A percentile compares a stretch with the other conserved stretches of the same genome.
These are phyloP conservation scores for Bombus pascuorum DNA, from an alignment of 1,140 invertebrate species.

Conservation along the genomic window DNA sequence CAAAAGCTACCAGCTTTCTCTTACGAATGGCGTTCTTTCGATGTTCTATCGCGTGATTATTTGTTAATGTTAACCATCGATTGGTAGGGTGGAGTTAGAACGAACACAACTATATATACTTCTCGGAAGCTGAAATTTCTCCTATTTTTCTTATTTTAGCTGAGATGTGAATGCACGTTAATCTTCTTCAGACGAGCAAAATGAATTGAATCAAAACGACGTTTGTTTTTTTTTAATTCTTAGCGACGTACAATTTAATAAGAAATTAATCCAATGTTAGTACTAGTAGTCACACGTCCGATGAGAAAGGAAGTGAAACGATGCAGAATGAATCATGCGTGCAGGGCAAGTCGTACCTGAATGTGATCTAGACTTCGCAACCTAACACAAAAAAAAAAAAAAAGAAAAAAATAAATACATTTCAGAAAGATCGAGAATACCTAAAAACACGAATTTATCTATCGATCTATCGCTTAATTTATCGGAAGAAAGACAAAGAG, in stretches of 20 bases:
- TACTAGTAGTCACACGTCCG: slow-evolving; percentile 11
- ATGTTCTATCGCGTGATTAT: not conserved
- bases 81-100: slow-evolving; percentile 1
- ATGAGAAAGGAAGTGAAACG: not conserved
- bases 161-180: slow-evolving; percentile 5
- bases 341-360: not conserved
- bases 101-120: not conserved
- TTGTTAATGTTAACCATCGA: slow-evolving; percentile 30
- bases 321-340: slow-evolving; percentile 8
- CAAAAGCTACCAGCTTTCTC: not conserved
- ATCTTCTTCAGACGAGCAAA: not conserved
- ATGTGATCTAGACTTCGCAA: not conserved
- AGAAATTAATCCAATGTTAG: slow-evolving; percentile 18
- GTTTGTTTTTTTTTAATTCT: not conserved
- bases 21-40: not conserved
- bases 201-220: not conserved
- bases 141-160: not conserved
- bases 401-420: not conserved
- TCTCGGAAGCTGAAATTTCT: not conserved
- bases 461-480: too few species aligned
- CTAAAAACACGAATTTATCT: too few species aligned
- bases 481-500: too few species aligned
- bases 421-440: not conserved
- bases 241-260: not conserved
- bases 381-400: too few species aligned